Percentiles rank a stretch among this genome's conserved stretches.
Conservation (phyloP, 2,888 invertebrate species). For the Bombylius discolor region DNA sequence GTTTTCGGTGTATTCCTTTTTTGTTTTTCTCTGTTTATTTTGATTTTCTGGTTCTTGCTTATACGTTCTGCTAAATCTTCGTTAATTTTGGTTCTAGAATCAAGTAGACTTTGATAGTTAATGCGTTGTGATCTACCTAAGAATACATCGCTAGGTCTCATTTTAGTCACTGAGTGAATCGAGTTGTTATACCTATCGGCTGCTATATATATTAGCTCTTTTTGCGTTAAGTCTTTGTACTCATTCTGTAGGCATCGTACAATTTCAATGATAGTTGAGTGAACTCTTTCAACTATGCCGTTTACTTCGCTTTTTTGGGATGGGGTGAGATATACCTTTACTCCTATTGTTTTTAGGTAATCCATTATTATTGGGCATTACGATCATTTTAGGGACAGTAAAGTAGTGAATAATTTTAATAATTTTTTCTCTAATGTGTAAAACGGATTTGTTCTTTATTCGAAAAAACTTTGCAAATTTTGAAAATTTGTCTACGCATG, state of each 20-base stretch:
- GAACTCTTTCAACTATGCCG: not conserved
- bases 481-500: too few relatives aligned
- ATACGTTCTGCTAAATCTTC: too few relatives aligned
- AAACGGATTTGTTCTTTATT: too few relatives aligned
- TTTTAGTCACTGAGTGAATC: slow-evolving; percentile 10
- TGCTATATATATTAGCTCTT: not conserved
- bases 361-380: not conserved
- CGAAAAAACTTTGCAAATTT: too few relatives aligned
- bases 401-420: too few relatives aligned
- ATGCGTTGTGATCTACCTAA: slow-evolving; percentile 14
- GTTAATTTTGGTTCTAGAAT: slow-evolving; percentile 13
- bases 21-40: slow-evolving; percentile 6
- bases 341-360: not conserved
- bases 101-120: slow-evolving; percentile 12
- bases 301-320: not conserved
- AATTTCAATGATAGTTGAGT: not conserved
- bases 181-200: slow-evolving; percentile 9
- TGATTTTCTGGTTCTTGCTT: slow-evolving; percentile 13
- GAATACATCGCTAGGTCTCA: slow-evolving; percentile 12
- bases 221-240: not conserved
- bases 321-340: not conserved
- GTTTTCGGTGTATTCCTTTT: slow-evolving; percentile 6
- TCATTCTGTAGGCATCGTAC: not conserved
- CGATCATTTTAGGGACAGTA: not conserved
- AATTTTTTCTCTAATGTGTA: too few relatives aligned